phyloP scores from a whole-genome alignment of 92 coral and sea anemone species.

The Anthopleura xanthogrammica region DNA sequence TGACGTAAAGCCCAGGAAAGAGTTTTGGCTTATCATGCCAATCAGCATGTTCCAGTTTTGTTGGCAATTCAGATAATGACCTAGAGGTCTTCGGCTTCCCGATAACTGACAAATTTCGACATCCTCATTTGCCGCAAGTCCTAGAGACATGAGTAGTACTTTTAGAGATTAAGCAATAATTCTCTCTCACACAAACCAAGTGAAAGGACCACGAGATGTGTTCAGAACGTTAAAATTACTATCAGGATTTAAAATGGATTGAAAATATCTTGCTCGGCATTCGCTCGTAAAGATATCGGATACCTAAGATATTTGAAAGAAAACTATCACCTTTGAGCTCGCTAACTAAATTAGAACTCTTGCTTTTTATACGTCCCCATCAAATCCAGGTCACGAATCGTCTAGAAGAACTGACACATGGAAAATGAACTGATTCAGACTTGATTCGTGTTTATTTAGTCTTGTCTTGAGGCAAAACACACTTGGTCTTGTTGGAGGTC shows the following conservation, averaged over 20 bases:
- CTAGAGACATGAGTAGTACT: background rate
- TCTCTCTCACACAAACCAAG: background rate
- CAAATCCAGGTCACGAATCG: background rate
- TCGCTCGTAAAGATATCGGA: conserved; percentile 4
- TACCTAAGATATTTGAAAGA: background rate
- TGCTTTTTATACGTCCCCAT: background rate
- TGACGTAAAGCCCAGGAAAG: background rate
- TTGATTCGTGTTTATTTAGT: background rate
- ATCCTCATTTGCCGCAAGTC: background rate
- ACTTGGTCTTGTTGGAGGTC: background rate
- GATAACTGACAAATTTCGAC: background rate
- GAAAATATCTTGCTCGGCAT: background rate
- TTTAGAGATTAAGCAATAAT: background rate
- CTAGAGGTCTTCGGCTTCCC: background rate
- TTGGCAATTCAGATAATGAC: background rate
- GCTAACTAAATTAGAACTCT: conserved; percentile 5
- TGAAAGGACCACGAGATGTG: background rate
- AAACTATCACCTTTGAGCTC: conserved; percentile 6
- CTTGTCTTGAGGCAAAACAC: background rate
- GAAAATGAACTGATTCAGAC: background rate
- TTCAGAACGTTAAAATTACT: no score
- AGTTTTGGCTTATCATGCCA: background rate
- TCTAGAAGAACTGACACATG: background rate
- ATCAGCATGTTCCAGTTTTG: background rate
- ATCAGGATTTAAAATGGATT: background rate